phyloP scores from a whole-genome alignment of 1,140 invertebrate species.

The Polypedilum vanderplanki region DNA sequence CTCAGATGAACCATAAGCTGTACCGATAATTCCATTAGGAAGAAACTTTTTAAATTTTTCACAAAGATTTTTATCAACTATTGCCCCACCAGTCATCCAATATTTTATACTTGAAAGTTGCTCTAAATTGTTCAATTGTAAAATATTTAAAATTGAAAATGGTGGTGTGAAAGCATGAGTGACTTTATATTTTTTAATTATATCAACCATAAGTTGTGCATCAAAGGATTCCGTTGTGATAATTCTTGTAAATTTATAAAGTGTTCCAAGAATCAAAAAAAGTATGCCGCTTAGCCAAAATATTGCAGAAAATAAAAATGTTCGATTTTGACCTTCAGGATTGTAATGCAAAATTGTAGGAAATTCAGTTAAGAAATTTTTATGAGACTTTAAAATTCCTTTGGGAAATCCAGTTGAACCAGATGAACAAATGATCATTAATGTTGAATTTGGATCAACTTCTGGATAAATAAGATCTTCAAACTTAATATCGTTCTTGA shows the following conservation, averaged over 20 bases:
- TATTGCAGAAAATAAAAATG: constrained; percentile 35
- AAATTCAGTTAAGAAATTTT: background rate
- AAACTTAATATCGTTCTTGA: constrained; percentile 38
- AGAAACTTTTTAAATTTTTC: background rate
- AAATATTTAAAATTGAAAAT: constrained; percentile 32
- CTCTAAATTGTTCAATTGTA: background rate
- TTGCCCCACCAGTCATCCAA: background rate
- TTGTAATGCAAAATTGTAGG: background rate
- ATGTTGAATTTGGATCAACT: constrained; percentile 38
- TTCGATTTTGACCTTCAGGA: background rate
- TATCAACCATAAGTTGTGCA: constrained; percentile 31
- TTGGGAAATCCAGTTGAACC: constrained; percentile 74
- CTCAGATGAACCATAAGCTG: background rate
- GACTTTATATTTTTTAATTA: constrained; percentile 36
- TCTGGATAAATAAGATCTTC: constrained; percentile 35
- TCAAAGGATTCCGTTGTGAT: constrained; percentile 37
- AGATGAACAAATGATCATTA: constrained; percentile 50
- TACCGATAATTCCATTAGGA: background rate
- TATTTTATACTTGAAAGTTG: background rate
- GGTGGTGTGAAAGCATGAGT: constrained; percentile 36
- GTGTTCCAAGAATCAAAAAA: constrained; percentile 33
- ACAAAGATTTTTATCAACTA: background rate
- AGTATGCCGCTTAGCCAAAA: constrained; percentile 41
- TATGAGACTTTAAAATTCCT: constrained; percentile 65
- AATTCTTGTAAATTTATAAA: constrained; percentile 37